Conservation (phyloP, 23 tunicate species). For the Ciona savignyi region DNA sequence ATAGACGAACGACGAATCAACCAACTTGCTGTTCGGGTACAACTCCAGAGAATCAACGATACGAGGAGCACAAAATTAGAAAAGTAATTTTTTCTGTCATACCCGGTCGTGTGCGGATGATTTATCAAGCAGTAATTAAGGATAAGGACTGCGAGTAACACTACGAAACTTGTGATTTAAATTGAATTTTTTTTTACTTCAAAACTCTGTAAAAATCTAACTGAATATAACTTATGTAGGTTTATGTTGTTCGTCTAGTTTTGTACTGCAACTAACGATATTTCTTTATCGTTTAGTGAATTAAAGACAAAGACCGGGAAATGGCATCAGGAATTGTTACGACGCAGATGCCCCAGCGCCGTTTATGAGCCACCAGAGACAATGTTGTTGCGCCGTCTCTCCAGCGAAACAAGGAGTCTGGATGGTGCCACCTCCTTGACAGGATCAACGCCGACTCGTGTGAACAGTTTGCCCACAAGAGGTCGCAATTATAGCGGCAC, state of each 20-base stretch:
- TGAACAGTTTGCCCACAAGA: background rate
- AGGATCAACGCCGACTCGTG: background rate
- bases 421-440: background rate
- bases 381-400: slow-evolving; percentile 1
- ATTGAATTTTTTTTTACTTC: too few relatives aligned
- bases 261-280: too few relatives aligned
- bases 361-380: slow-evolving; percentile 4
- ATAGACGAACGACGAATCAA: slow-evolving; percentile 41
- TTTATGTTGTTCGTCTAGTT: too few relatives aligned
- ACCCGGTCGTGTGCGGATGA: too few relatives aligned
- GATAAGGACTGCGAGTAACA: too few relatives aligned
- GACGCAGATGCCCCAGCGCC: slow-evolving; percentile 1
- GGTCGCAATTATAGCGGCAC: background rate
- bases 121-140: too few relatives aligned
- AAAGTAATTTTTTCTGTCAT: too few relatives aligned
- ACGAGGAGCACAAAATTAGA: slow-evolving; percentile 27
- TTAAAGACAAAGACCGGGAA: slow-evolving; percentile 46
- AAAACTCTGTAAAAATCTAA: too few relatives aligned
- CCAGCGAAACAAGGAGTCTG: slow-evolving; percentile 1
- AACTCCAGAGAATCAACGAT: slow-evolving; percentile 51
- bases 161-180: too few relatives aligned
- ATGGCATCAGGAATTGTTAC: slow-evolving; percentile 37
- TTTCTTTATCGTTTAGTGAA: slow-evolving; percentile 14
- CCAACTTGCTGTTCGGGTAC: slow-evolving; percentile 65
- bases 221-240: too few relatives aligned